Percentiles rank a stretch among this genome's conserved stretches.
Conservation (phyloP, 2,797 vertebrate species). For the Acipenser oxyrinchus region DNA sequence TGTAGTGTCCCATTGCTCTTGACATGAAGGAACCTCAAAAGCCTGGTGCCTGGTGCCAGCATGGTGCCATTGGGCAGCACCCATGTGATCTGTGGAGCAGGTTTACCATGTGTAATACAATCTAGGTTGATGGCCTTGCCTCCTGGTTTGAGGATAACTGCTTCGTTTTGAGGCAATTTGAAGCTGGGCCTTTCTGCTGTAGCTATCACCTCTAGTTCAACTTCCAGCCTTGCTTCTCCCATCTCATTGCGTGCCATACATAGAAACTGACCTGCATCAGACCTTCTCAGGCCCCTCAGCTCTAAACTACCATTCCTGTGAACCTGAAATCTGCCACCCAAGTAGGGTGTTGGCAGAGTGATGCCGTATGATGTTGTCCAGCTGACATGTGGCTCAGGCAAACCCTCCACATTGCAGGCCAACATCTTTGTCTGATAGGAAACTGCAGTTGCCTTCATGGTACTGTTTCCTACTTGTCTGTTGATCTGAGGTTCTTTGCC, state of each 20-base stretch:
- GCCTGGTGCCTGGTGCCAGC: conserved; percentile 46
- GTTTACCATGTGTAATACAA: conserved; percentile 60
- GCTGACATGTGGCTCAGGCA: conserved; percentile 55
- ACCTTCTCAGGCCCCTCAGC: conserved; percentile 60
- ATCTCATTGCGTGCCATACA: conserved; percentile 57
- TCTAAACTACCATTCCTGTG: conserved; percentile 64
- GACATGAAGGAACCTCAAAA: conserved; percentile 54
- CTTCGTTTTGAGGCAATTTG: conserved; percentile 60
- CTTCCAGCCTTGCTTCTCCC: conserved; percentile 54
- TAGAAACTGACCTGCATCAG: conserved; percentile 56
- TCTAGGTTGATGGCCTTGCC: conserved; percentile 41
- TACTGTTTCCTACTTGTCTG: conserved; percentile 39
- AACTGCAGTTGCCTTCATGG: conserved; percentile 43
- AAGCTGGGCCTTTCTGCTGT: conserved; percentile 69
- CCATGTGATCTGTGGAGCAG: conserved; percentile 62
- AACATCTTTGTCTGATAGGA: conserved; percentile 60
- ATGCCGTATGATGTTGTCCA: conserved; percentile 60
- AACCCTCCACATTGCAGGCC: conserved; percentile 57
- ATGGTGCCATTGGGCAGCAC: conserved; percentile 60
- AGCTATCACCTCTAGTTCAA: conserved; percentile 59
- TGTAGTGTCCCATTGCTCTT: conserved; percentile 53
- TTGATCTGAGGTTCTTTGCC: conserved; percentile 54
- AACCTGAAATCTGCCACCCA: conserved; percentile 63
- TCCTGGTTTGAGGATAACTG: conserved; percentile 55
- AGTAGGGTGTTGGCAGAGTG: conserved; percentile 49